A percentile compares a stretch with the other conserved stretches of the same genome.
Evolutionary conservation across 2,113 vertebrate genomes (phyloP).

Genomic region (Chloropsis cyanopogon): DNA sequence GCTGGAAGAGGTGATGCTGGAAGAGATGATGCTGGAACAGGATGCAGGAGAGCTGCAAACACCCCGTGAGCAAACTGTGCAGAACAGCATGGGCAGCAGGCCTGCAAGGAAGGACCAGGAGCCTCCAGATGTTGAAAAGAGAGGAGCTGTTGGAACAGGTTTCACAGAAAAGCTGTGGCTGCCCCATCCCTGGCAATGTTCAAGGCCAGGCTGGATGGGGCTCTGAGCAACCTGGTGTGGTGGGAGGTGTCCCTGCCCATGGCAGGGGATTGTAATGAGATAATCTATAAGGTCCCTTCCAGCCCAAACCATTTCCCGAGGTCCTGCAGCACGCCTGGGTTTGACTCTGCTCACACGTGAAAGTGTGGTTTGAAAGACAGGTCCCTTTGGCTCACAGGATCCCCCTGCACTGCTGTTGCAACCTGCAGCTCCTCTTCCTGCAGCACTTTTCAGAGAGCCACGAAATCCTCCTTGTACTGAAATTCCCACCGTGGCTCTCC

Average conservation of each 20-base stretch:
- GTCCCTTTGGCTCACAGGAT: no score
- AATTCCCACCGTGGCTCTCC: background rate
- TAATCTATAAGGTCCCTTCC: background rate
- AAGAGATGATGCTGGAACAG: background rate
- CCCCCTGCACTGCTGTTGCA: accelerated
- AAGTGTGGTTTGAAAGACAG: background rate
- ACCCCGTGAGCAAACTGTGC: accelerated
- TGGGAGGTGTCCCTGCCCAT: background rate
- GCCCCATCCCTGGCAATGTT: no score
- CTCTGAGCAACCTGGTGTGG: background rate
- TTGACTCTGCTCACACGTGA: background rate
- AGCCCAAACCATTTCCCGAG: background rate
- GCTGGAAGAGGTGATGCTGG: background rate
- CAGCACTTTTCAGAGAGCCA: background rate
- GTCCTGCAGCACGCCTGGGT: background rate
- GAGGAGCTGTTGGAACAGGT: background rate
- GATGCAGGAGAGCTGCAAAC: background rate
- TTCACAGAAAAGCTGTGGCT: background rate
- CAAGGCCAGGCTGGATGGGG: background rate
- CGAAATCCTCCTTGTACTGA: background rate
- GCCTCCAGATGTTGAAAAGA: background rate
- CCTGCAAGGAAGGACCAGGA: background rate
- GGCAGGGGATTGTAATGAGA: background rate
- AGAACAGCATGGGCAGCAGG: background rate
- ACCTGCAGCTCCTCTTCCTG: background rate